Evolutionary conservation across 2,888 invertebrate genomes (phyloP).

Genomic region (Frankliniella intonsa): DNA sequence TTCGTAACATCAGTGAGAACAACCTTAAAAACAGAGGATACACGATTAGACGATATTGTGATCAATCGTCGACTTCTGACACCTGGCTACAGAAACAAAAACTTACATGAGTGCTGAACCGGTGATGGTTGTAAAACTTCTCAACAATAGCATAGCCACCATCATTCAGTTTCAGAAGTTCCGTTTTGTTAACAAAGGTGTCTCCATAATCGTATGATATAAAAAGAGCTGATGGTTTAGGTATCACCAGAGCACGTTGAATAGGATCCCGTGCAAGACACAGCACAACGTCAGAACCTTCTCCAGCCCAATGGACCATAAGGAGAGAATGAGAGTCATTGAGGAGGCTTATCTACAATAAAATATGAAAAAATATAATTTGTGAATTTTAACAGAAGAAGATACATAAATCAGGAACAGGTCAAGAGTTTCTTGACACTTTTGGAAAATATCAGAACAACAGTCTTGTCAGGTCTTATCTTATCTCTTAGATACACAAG

Average conservation of each 20-base stretch:
- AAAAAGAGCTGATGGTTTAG: slow-evolving; percentile 65
- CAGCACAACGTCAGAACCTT: slow-evolving; percentile 72
- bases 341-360: slow-evolving; percentile 64
- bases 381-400: neutral
- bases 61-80: neutral
- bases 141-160: slow-evolving; percentile 66
- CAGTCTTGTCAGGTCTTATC: neutral
- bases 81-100: slow-evolving; percentile 35
- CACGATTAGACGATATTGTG: neutral
- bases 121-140: slow-evolving; percentile 80
- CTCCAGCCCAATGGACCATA: slow-evolving; percentile 90
- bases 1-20: slow-evolving; percentile 77
- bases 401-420: neutral
- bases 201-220: slow-evolving; percentile 85
- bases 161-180: slow-evolving; percentile 57
- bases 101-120: slow-evolving; percentile 73
- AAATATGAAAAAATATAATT: slow-evolving; percentile 5
- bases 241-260: slow-evolving; percentile 45
- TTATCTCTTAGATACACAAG: neutral
- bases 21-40: slow-evolving; percentile 56
- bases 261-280: slow-evolving; percentile 74
- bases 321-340: slow-evolving; percentile 85
- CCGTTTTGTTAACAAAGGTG: slow-evolving; percentile 69
- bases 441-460: neutral
- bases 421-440: neutral